phyloP scores from a whole-genome alignment of 1,140 invertebrate species.

The Nephotettix cincticeps region DNA sequence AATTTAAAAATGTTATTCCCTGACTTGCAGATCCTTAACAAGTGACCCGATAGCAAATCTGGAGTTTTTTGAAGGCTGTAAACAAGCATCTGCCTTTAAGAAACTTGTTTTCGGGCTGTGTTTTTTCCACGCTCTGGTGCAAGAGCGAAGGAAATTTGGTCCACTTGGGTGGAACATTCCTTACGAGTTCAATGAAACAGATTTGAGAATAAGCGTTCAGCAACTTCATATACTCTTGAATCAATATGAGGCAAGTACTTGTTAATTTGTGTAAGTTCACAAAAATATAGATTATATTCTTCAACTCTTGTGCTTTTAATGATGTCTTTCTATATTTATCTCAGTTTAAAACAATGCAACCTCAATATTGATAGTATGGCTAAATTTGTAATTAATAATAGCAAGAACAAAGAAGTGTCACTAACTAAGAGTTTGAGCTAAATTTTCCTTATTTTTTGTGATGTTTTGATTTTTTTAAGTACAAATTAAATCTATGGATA shows the following conservation, averaged over 20 bases:
- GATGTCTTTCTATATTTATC: background rate
- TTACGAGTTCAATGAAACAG: constrained; percentile 96
- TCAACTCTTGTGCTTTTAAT: too few relatives aligned
- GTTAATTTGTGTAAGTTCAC: too few relatives aligned
- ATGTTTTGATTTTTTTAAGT: too few relatives aligned
- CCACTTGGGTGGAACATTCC: constrained; percentile 94
- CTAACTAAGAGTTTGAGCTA: too few relatives aligned
- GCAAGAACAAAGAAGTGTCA: too few relatives aligned
- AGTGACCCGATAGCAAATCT: constrained; percentile 84
- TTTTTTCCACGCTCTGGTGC: constrained; percentile 93
- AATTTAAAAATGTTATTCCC: background rate
- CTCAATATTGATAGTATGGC: background rate
- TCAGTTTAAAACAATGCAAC: background rate
- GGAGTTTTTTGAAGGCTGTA: constrained; percentile 85
- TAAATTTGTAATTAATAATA: too few relatives aligned
- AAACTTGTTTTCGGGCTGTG: constrained; percentile 86
- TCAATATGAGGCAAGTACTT: constrained; percentile 67
- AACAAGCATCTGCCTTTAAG: constrained; percentile 75
- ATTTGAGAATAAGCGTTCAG: constrained; percentile 82
- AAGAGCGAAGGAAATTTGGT: constrained; percentile 89
- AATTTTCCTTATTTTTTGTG: too few relatives aligned
- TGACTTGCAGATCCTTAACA: constrained; percentile 63
- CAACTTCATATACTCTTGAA: constrained; percentile 90
- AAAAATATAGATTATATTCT: too few relatives aligned
- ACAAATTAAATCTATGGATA: too few relatives aligned